phyloP scores from a whole-genome alignment of 2,888 invertebrate species.

The Cephalotes varians region DNA sequence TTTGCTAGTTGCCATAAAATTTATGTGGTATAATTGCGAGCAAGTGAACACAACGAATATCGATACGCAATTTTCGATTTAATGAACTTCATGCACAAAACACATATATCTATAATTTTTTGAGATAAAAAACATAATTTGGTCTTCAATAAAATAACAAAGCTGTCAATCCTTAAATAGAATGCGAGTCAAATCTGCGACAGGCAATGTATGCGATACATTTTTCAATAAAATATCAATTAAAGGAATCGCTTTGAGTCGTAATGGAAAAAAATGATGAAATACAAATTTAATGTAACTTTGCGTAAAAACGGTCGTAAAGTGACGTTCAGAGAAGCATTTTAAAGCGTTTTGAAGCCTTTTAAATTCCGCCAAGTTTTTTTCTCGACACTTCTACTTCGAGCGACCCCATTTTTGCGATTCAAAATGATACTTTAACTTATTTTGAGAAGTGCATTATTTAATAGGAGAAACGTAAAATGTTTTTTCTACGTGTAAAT shows the following conservation, averaged over 20 bases:
- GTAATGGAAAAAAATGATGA: neutral
- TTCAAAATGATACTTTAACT: constrained; percentile 15
- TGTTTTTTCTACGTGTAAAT: neutral
- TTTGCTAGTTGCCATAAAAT: neutral
- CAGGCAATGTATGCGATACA: neutral
- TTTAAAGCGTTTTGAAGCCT: neutral
- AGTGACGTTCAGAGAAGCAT: constrained; percentile 3
- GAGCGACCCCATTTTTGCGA: neutral
- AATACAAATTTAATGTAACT: constrained; percentile 5
- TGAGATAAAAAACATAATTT: neutral
- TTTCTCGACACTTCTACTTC: neutral
- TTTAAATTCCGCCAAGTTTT: constrained; percentile 25
- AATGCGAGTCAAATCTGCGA: neutral
- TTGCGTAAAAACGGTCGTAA: neutral
- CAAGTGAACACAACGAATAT: neutral
- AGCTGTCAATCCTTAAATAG: neutral
- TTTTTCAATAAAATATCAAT: neutral
- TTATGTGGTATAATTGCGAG: neutral
- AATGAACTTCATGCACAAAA: neutral
- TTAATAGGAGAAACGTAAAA: neutral
- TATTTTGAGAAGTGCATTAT: neutral
- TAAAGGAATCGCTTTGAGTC: neutral
- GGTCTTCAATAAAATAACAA: neutral
- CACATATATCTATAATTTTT: neutral
- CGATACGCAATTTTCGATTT: neutral